Conservation (phyloP, 2,113 vertebrate genomes). For the Tringa solitaria region DNA sequence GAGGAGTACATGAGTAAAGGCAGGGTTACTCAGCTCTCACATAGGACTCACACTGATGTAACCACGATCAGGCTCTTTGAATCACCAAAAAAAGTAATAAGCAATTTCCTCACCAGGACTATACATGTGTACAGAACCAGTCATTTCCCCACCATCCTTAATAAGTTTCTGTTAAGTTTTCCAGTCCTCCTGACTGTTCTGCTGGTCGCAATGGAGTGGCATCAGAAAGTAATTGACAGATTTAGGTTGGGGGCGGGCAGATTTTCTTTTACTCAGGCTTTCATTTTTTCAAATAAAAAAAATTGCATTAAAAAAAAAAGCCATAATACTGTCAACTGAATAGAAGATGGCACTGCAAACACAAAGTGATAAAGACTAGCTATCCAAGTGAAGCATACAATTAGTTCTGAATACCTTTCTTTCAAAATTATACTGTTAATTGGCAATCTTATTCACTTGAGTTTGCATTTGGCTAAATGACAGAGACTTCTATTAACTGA, state of each 20-base stretch:
- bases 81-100: not conserved
- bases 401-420: slow-evolving; percentile 45
- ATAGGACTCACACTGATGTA: not conserved
- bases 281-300: not conserved
- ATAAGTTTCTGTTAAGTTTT: not conserved
- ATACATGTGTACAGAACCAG: not conserved
- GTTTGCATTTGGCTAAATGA: slow-evolving; percentile 57
- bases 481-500: slow-evolving; percentile 57
- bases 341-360: not conserved
- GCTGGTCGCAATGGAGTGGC: not conserved
- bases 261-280: not conserved
- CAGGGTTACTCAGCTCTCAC: not conserved
- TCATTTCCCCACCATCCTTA: not conserved
- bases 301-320: not conserved
- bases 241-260: not conserved
- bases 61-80: not conserved
- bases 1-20: not conserved
- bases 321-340: not conserved
- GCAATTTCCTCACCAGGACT: not conserved
- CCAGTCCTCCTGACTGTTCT: not conserved
- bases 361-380: not conserved
- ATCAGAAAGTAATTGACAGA: not conserved
- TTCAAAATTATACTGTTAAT: slow-evolving; percentile 46
- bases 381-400: slow-evolving; percentile 43
- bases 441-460: slow-evolving; percentile 63